Conservation (phyloP, 2,797 vertebrate species). For the Acrossocheilus wenchowensis region DNA sequence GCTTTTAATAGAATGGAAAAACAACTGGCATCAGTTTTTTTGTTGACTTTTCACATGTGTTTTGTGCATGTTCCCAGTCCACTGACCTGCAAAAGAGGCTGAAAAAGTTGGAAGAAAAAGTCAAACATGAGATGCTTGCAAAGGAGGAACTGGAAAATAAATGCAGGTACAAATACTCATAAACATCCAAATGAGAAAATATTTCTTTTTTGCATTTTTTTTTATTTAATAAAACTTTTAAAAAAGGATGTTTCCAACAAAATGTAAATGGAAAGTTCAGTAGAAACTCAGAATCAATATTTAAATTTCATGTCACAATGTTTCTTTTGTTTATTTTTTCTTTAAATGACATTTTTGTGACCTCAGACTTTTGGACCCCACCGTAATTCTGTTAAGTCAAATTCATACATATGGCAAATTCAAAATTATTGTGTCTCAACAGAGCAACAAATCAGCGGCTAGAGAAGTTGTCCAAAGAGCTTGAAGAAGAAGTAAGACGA, state of each 20-base stretch:
- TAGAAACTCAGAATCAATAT: neutral
- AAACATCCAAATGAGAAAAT: neutral
- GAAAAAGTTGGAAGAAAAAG: conserved; percentile 86
- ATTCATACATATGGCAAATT: neutral
- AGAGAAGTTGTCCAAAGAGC: conserved; percentile 93
- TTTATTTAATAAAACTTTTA: neutral
- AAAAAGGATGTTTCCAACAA: neutral
- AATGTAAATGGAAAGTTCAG: neutral
- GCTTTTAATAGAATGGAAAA: conserved; percentile 31
- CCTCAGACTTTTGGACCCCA: neutral
- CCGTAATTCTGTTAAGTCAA: neutral
- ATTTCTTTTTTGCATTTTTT: neutral
- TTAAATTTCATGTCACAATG: neutral
- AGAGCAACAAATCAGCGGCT: conserved; percentile 88
- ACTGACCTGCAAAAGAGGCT: conserved; percentile 88
- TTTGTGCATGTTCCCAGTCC: conserved; percentile 58
- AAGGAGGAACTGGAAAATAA: conserved; percentile 95
- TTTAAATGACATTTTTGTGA: neutral
- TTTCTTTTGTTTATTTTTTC: neutral
- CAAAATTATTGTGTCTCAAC: conserved; percentile 40
- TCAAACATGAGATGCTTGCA: conserved; percentile 89
- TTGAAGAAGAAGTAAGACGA: conserved; percentile 90
- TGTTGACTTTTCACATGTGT: neutral
- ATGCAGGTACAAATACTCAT: conserved; percentile 81
- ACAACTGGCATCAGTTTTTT: conserved; percentile 3